Conservation (phyloP, 2,113 vertebrate genomes). For the Oncorhynchus tshawytscha region DNA sequence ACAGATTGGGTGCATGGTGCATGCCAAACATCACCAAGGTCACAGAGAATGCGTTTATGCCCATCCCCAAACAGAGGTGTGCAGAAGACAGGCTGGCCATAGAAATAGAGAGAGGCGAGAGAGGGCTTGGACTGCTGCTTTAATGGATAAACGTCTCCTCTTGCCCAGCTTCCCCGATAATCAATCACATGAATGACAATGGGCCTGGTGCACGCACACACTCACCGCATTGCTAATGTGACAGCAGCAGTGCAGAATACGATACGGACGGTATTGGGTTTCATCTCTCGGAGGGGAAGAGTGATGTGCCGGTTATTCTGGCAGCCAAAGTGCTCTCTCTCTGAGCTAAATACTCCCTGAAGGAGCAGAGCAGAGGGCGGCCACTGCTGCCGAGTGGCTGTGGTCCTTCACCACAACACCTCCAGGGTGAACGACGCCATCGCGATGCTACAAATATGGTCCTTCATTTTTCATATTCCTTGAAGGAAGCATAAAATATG, state of each 20-base stretch:
- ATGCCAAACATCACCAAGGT: constrained; percentile 49
- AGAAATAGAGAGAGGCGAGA: not conserved
- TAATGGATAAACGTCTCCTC: constrained; percentile 74
- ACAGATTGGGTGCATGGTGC: constrained; percentile 35
- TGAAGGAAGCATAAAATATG: no score
- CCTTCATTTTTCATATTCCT: no score
- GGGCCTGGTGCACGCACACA: constrained; percentile 39
- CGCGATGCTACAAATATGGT: no score
- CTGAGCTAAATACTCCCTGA: constrained; percentile 57
- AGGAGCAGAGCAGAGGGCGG: constrained; percentile 9
- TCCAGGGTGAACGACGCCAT: no score
- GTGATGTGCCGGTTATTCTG: constrained; percentile 48
- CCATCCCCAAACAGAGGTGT: not conserved
- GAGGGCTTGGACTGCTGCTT: constrained; percentile 26
- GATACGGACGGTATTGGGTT: constrained; percentile 52
- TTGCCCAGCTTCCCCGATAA: constrained; percentile 71
- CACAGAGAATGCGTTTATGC: constrained; percentile 19
- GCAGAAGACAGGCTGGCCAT: not conserved
- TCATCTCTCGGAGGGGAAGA: constrained; percentile 46
- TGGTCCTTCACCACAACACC: no score
- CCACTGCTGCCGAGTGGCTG: not conserved
- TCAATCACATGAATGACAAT: constrained; percentile 77
- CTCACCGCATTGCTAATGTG: constrained; percentile 44
- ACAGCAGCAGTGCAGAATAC: constrained; percentile 39
- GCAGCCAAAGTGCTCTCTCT: constrained; percentile 48